Evolutionary conservation across 1,140 invertebrate species (phyloP), one percentile per base, ranked within the genome.

Genomic region (Alviniconcha marisindica): DNA sequence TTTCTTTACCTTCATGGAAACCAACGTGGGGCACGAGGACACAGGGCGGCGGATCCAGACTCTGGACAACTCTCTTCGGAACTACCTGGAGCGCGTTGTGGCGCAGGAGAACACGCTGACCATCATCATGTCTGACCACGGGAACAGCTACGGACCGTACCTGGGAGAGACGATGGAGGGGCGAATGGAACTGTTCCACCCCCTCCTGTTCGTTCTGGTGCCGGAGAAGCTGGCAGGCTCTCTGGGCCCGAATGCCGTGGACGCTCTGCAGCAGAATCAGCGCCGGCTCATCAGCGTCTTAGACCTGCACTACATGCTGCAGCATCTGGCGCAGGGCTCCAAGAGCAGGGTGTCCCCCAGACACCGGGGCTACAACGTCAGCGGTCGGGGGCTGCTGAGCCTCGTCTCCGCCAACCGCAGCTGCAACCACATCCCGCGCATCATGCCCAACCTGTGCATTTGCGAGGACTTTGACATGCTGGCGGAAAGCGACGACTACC

Each of bases 121-220:
- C 7, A 81, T 93, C 14, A 36, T 93, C 7, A 88, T 93, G 74
- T 90, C 92, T 10, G 92, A 93, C 80, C 92, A 93, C 87, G 92
- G 92, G 2, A 93, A 91, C 85, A 74, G 89, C 1, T 93, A 93
- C 85, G 92, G 92, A 1, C 77, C 76, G 18, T 93, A 89, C 83
- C 71, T 91, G 2, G 84, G 88, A 38, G 83, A 82, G 31, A 85
- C 85, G 51, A 76, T 83, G 28, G 91, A 92, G 84, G 91, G 88
- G 36, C 85, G 88, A 14, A 73, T 90, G 40, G 92, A 93, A 77
- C 86, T 90, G n/a, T 93, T 88, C 83, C 91, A 92, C 71, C 91
- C 92, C n/a, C 85, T 88, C 81, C 77, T 90, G 56, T 88, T 90
- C 42, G 86, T 90, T 60, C 71, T 90, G 18, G 77, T 91, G 73